Conservation (phyloP, 2,113 vertebrate genomes). For the Hemiscyllium ocellatum region DNA sequence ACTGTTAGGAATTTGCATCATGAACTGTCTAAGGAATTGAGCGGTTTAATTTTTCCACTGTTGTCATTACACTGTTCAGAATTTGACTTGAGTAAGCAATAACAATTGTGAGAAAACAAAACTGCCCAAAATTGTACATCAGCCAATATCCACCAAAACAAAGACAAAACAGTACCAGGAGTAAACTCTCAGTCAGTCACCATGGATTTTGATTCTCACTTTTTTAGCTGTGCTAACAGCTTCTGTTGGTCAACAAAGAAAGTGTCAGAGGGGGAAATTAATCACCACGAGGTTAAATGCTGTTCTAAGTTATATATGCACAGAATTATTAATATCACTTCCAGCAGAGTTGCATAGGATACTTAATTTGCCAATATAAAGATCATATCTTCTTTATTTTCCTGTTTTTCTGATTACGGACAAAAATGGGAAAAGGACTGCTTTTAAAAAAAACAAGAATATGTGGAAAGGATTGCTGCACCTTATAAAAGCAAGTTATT, state of each 20-base stretch:
- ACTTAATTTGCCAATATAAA: neutral
- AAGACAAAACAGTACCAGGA: neutral
- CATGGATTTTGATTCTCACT: neutral
- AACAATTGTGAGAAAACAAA: constrained; percentile 16
- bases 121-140: neutral
- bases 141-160: neutral
- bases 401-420: too few relatives aligned
- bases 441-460: too few relatives aligned
- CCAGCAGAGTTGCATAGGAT: neutral
- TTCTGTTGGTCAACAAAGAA: neutral
- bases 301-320: neutral
- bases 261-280: neutral
- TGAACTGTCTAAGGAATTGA: neutral
- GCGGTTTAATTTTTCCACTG: neutral
- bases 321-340: neutral
- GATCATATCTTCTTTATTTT: neutral
- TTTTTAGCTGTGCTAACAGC: neutral
- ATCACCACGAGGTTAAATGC: neutral
- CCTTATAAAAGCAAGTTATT: too few relatives aligned
- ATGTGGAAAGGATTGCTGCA: too few relatives aligned
- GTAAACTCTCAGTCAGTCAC: neutral
- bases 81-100: neutral
- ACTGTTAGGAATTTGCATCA: neutral
- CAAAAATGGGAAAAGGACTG: too few relatives aligned
- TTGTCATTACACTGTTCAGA: neutral